A percentile compares a stretch with the other conserved stretches of the same genome.
phyloP scores from a whole-genome alignment of 2,797 vertebrate genomes.

The Mionectes olivaceus region DNA sequence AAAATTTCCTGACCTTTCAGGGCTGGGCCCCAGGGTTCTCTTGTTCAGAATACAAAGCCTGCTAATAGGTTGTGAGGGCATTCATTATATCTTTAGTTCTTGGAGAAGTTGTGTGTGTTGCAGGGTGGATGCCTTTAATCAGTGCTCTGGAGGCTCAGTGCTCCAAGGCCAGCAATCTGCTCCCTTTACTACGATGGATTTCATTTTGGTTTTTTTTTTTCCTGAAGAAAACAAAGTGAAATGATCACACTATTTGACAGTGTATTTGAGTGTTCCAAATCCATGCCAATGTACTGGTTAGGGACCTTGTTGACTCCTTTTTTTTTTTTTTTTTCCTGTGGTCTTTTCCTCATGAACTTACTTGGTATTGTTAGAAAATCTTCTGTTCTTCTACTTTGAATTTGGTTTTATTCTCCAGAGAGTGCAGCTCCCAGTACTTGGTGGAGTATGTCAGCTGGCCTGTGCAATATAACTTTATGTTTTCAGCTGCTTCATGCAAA shows the following conservation, averaged over 20 bases:
- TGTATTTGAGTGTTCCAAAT: not conserved
- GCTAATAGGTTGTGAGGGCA: slow-evolving; percentile 67
- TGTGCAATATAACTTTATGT: not conserved
- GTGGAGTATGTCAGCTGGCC: not conserved
- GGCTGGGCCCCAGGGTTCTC: slow-evolving; percentile 16
- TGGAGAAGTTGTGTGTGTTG: slow-evolving; percentile 45
- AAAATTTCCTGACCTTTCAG: slow-evolving; percentile 53
- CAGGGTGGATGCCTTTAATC: slow-evolving; percentile 42
- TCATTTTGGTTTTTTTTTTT: not conserved
- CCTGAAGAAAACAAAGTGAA: slow-evolving; percentile 37
- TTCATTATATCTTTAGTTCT: slow-evolving; percentile 54
- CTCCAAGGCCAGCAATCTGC: slow-evolving; percentile 60
- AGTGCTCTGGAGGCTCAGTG: slow-evolving; percentile 53
- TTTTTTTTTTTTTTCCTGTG: not conserved
- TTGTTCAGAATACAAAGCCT: slow-evolving; percentile 41
- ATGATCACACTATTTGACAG: slow-evolving; percentile 4
- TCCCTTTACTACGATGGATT: not conserved
- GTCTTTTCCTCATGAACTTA: not conserved
- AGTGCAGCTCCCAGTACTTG: not conserved
- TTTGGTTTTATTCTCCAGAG: not conserved
- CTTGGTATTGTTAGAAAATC: not conserved
- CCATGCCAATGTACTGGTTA: not conserved
- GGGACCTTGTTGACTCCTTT: not conserved
- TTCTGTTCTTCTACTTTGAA: not conserved
- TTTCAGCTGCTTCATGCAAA: not conserved